Evolutionary conservation across 2,797 vertebrate genomes (phyloP).

Genomic region (Xenops minutus): DNA sequence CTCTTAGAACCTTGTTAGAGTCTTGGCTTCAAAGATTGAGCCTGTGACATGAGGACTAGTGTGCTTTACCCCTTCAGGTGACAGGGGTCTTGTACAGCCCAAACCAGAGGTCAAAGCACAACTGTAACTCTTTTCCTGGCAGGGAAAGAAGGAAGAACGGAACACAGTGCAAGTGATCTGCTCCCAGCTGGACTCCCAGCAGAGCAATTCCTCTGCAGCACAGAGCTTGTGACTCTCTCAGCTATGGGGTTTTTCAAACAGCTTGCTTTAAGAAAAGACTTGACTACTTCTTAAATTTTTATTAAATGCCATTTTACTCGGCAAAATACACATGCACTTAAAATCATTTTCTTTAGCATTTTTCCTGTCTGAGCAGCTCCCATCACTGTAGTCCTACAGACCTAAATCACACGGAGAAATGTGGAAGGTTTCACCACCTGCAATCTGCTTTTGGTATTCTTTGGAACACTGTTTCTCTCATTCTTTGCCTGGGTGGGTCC

Average conservation of each 20-base stretch:
- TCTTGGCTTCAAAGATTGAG: neutral
- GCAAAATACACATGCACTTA: neutral
- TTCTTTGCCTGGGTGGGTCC: neutral
- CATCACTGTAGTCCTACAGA: neutral
- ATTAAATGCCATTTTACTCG: neutral
- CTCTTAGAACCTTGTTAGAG: neutral
- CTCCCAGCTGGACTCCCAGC: neutral
- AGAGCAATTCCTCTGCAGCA: neutral
- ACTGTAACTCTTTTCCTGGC: neutral
- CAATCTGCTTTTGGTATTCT: neutral
- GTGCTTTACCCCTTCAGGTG: neutral
- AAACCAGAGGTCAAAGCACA: neutral
- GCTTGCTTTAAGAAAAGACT: neutral
- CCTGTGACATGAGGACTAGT: neutral
- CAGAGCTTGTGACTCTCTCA: neutral
- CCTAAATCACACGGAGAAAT: neutral
- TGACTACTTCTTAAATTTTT: neutral
- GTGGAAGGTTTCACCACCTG: neutral
- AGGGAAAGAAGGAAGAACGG: neutral
- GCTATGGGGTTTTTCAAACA: neutral
- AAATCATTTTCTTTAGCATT: neutral
- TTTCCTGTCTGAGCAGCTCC: neutral
- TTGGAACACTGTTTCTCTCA: neutral
- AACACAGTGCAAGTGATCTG: neutral
- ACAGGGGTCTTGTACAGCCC: neutral